Percentiles rank a stretch among this genome's conserved stretches.
phyloP scores from a whole-genome alignment of 2,888 invertebrate species.

The Pharmacophagus antenor region DNA sequence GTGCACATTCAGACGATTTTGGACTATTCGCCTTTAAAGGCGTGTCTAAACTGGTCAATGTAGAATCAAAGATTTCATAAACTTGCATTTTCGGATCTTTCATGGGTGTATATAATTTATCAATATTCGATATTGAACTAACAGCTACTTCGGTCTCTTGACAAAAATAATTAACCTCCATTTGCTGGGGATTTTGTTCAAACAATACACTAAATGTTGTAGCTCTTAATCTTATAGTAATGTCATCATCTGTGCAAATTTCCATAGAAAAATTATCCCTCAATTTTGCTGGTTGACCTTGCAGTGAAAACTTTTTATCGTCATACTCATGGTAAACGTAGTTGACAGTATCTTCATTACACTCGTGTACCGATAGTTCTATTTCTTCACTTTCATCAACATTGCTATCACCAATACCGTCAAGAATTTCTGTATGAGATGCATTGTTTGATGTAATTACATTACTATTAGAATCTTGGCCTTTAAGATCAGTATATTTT shows the following conservation, averaged over 20 bases:
- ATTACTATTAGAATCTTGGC: neutral
- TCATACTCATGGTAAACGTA: constrained; percentile 51
- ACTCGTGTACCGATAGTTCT: constrained; percentile 58
- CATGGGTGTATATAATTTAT: constrained; percentile 64
- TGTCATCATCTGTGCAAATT: constrained; percentile 65
- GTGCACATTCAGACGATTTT: constrained; percentile 41
- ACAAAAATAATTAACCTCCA: constrained; percentile 42
- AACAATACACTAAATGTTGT: constrained; percentile 50
- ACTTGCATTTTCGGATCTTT: constrained; percentile 61
- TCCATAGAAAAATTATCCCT: constrained; percentile 72
- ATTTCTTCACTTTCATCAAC: constrained; percentile 52
- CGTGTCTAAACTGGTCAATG: constrained; percentile 70
- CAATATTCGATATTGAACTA: constrained; percentile 56
- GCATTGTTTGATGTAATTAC: neutral
- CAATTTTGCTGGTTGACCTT: constrained; percentile 46
- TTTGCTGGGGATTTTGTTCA: constrained; percentile 46
- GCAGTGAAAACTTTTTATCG: constrained; percentile 41
- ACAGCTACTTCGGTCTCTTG: constrained; percentile 66
- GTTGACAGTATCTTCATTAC: constrained; percentile 58
- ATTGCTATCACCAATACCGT: constrained; percentile 50
- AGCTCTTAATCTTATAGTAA: constrained; percentile 60
- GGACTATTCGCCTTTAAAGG: constrained; percentile 59
- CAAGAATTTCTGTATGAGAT: constrained; percentile 43
- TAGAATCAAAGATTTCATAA: constrained; percentile 71
- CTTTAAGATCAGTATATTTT: constrained; percentile 34